Evolutionary conservation across 2,113 vertebrate genomes (phyloP).

Genomic region (Ameiurus melas): DNA sequence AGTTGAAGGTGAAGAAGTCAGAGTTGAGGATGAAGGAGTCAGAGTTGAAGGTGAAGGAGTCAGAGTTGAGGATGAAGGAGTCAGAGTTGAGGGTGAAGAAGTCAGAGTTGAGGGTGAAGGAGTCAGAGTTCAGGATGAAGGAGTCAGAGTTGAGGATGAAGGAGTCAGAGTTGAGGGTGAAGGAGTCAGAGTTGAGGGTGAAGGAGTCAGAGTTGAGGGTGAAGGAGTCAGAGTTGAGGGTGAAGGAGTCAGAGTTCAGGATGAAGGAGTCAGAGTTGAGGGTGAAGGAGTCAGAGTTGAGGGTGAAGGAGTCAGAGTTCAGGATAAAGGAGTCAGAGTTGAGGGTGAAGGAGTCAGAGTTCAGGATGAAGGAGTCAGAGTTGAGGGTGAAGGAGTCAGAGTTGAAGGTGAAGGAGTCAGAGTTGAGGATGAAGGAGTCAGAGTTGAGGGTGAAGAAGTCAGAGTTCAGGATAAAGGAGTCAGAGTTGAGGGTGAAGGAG

Average conservation of each 20-base stretch:
- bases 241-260: not conserved
- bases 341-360: not conserved
- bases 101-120: not conserved
- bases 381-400: not conserved
- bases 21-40: not conserved
- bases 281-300: not conserved
- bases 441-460: not conserved
- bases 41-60: not conserved
- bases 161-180: too few species aligned
- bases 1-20: not conserved
- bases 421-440: not conserved
- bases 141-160: fast-evolving
- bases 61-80: not conserved
- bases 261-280: not conserved
- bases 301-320: not conserved
- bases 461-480: not conserved
- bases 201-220: not conserved
- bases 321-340: not conserved
- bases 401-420: not conserved
- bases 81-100: not conserved
- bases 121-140: not conserved
- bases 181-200: not conserved
- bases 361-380: not conserved
- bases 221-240: not conserved
- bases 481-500: not conserved